Evolutionary conservation across 2,888 invertebrate genomes (phyloP).

Genomic region (Lymantria monacha): DNA sequence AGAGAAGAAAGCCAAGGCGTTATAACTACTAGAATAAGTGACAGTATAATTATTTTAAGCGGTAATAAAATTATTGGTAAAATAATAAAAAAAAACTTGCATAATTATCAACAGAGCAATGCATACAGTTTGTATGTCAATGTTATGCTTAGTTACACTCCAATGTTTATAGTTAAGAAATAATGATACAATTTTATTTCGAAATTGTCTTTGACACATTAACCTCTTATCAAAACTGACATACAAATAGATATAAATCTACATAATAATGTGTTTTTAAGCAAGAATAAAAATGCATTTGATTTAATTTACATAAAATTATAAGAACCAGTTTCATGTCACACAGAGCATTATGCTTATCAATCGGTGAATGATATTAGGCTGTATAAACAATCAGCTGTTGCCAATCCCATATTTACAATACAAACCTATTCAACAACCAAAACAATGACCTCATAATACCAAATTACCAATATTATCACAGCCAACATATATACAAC

Average conservation of each 20-base stretch:
- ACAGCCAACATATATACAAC: slow-evolving; percentile 26
- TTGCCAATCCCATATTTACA: slow-evolving; percentile 25
- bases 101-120: too few species aligned
- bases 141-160: neutral
- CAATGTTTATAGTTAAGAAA: slow-evolving; percentile 1
- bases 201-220: slow-evolving; percentile 8
- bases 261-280: neutral
- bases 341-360: neutral
- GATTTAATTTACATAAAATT: neutral
- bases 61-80: too few species aligned
- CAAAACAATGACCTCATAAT: slow-evolving; percentile 28
- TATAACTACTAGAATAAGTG: too few species aligned
- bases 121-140: neutral
- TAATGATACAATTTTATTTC: neutral
- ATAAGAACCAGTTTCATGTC: neutral
- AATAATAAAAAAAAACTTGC: too few species aligned
- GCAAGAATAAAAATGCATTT: neutral
- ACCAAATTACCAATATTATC: slow-evolving; percentile 7
- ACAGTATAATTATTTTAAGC: too few species aligned
- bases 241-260: neutral
- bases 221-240: slow-evolving; percentile 8
- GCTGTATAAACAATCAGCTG: slow-evolving; percentile 35
- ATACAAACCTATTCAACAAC: slow-evolving; percentile 17
- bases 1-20: too few species aligned
- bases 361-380: slow-evolving; percentile 9